These are phyloP conservation scores for Staurois parvus DNA, from an alignment of 2,797 vertebrate species.

Conservation along the genomic window DNA sequence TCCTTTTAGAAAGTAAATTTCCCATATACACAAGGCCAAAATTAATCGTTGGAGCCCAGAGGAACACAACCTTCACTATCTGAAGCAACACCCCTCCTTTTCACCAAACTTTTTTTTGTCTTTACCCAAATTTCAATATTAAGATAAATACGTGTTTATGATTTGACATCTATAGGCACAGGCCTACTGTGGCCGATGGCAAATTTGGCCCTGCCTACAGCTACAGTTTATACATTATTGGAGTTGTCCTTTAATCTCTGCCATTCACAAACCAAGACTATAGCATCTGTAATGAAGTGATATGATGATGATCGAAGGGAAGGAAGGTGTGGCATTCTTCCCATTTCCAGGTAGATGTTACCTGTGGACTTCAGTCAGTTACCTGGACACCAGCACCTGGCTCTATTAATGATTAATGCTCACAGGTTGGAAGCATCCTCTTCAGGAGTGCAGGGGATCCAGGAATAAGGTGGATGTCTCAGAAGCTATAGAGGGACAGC, in stretches of 20 bases:
- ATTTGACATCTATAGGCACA: too few relatives aligned
- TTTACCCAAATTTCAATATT: too few relatives aligned
- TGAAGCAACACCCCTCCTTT: too few relatives aligned
- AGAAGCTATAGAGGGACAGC: neutral
- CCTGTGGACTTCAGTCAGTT: slow-evolving; percentile 58
- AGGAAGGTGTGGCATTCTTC: neutral
- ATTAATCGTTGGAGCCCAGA: too few relatives aligned
- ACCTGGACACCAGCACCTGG: slow-evolving; percentile 30
- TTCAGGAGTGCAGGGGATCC: neutral
- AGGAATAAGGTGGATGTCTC: slow-evolving; percentile 24
- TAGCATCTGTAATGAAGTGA: neutral
- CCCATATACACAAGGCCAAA: too few relatives aligned
- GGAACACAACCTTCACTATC: too few relatives aligned
- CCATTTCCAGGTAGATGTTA: slow-evolving; percentile 36
- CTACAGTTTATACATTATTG: neutral
- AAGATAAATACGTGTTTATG: too few relatives aligned
- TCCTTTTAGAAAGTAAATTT: too few relatives aligned
- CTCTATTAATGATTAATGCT: slow-evolving; percentile 56
- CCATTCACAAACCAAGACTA: too few relatives aligned
- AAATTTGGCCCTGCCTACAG: too few relatives aligned
- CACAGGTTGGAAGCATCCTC: slow-evolving; percentile 38
- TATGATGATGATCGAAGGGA: neutral
- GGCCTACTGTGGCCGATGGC: too few relatives aligned
- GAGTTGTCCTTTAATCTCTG: neutral
- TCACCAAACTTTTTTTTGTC: too few relatives aligned